phyloP scores from a whole-genome alignment of 2,888 invertebrate species.

The Apamea monoglypha region DNA sequence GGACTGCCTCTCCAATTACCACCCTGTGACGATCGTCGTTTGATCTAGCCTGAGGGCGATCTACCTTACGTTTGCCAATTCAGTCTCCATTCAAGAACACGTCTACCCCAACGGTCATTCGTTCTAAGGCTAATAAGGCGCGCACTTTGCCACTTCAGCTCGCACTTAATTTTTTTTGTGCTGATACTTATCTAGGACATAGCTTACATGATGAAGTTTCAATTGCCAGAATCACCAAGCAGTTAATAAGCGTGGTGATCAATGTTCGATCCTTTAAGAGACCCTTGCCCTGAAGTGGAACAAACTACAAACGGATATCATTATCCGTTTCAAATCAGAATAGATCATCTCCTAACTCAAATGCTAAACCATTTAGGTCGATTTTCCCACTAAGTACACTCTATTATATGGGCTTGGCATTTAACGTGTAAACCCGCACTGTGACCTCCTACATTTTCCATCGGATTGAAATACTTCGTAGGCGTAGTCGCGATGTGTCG shows the following conservation, averaged over 20 bases:
- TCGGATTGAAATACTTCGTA: slow-evolving; percentile 39
- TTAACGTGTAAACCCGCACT: slow-evolving; percentile 25
- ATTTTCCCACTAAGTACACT: slow-evolving; percentile 18
- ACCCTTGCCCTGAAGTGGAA: neutral
- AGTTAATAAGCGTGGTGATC: neutral
- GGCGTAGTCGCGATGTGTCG: slow-evolving; percentile 40
- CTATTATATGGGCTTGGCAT: slow-evolving; percentile 39
- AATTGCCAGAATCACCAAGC: neutral
- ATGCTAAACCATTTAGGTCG: slow-evolving; percentile 34
- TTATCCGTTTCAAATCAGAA: slow-evolving; percentile 27
- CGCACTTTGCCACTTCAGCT: neutral
- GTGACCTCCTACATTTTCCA: slow-evolving; percentile 49
- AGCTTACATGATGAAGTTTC: neutral
- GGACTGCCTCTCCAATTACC: neutral
- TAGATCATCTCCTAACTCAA: slow-evolving; percentile 30
- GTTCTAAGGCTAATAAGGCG: neutral
- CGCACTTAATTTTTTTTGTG: neutral
- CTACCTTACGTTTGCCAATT: neutral
- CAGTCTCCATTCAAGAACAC: neutral
- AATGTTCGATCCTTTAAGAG: neutral
- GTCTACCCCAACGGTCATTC: neutral
- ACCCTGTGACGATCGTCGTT: neutral
- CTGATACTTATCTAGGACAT: neutral
- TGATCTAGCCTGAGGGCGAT: neutral
- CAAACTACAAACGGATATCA: slow-evolving; percentile 10